Conservation (phyloP, 2,888 invertebrate species). For the Dromius quadrimaculatus region DNA sequence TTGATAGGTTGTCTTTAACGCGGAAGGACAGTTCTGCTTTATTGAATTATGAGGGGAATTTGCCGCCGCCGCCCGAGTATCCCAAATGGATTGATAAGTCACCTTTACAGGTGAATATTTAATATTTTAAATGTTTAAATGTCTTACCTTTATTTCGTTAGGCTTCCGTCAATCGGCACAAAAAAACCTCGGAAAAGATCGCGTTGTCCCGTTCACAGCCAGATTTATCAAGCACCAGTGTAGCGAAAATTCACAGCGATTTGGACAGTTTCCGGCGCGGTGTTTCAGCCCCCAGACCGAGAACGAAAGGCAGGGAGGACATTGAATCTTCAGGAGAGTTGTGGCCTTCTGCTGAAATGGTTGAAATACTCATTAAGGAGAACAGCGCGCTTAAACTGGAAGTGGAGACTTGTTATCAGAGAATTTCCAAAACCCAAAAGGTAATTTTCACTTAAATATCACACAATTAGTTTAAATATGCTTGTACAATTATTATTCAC, state of each 20-base stretch:
- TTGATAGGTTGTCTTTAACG: slow-evolving; percentile 55
- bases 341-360: slow-evolving; percentile 79
- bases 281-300: slow-evolving; percentile 67
- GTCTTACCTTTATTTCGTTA: slow-evolving; percentile 17
- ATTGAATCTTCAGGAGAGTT: slow-evolving; percentile 70
- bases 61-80: slow-evolving; percentile 65
- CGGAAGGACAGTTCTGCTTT: slow-evolving; percentile 57
- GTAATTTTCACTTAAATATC: no score
- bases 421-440: slow-evolving; percentile 88
- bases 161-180: slow-evolving; percentile 57
- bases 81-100: slow-evolving; percentile 64
- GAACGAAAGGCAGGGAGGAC: slow-evolving; percentile 72
- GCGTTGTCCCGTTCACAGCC: slow-evolving; percentile 85
- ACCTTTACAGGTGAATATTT: slow-evolving; percentile 57
- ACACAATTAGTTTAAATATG: no score
- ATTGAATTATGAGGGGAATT: slow-evolving; percentile 58
- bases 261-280: slow-evolving; percentile 62
- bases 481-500: no score
- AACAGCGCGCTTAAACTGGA: slow-evolving; percentile 87
- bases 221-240: slow-evolving; percentile 73
- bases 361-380: slow-evolving; percentile 86
- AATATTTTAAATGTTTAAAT: slow-evolving; percentile 30
- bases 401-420: slow-evolving; percentile 83
- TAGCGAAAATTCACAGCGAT: slow-evolving; percentile 59
- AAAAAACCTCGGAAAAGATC: slow-evolving; percentile 64